phyloP scores from a whole-genome alignment of 2,888 invertebrate genomes.

The Heliconius aoede region DNA sequence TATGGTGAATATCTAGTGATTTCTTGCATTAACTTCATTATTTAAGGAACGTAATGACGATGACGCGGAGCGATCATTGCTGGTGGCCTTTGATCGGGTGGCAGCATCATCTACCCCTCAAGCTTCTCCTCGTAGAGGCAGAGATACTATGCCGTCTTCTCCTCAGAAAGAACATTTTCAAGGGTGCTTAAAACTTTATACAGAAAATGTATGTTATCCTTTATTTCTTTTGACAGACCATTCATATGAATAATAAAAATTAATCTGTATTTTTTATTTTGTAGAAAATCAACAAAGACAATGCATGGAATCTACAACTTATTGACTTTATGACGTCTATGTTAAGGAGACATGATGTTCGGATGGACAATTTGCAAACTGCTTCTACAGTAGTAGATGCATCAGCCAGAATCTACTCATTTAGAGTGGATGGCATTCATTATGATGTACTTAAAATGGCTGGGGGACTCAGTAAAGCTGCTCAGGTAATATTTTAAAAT shows the following conservation, averaged over 20 bases:
- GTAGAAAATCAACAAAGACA: constrained; percentile 93
- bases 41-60: constrained; percentile 82
- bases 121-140: constrained; percentile 58
- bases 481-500: constrained; percentile 62
- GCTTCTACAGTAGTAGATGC: constrained; percentile 94
- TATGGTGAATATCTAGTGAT: background rate
- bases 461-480: constrained; percentile 85
- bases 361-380: constrained; percentile 89
- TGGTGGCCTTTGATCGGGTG: constrained; percentile 76
- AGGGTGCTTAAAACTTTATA: constrained; percentile 90
- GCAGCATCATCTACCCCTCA: constrained; percentile 71
- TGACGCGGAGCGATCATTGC: constrained; percentile 83
- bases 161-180: constrained; percentile 88
- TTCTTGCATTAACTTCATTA: background rate
- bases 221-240: too few species aligned
- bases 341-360: constrained; percentile 87
- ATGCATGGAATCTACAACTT: constrained; percentile 93
- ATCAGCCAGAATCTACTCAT: constrained; percentile 93
- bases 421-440: constrained; percentile 93
- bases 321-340: constrained; percentile 93
- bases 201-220: constrained; percentile 86
- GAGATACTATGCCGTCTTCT: constrained; percentile 72
- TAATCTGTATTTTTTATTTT: constrained; percentile 49
- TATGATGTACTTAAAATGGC: constrained; percentile 91
- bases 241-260: background rate